These are phyloP conservation scores for Dendroctonus ponderosae DNA, from an alignment of 1,140 invertebrate species.

Conservation along the genomic window DNA sequence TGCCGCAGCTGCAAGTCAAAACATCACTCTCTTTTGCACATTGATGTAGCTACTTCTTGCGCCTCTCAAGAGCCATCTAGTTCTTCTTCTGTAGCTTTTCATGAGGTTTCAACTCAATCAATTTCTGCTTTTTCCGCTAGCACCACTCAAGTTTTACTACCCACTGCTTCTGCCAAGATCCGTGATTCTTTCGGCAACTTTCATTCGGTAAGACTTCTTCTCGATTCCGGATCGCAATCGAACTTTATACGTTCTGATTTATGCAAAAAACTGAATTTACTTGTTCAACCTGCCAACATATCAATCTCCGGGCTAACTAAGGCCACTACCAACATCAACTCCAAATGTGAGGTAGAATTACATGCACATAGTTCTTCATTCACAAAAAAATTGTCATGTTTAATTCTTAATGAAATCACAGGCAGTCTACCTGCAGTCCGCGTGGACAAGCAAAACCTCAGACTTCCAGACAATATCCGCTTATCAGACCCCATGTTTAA, in stretches of 20 bases:
- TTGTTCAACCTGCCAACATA: background rate
- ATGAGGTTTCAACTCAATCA: background rate
- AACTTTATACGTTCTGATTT: background rate
- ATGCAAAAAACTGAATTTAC: background rate
- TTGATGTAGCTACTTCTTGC: too few species aligned
- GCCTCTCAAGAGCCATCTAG: background rate
- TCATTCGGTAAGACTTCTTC: background rate
- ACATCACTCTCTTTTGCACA: background rate
- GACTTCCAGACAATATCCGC: conserved; percentile 6
- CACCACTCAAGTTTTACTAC: background rate
- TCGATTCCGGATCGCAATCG: background rate
- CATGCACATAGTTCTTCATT: background rate
- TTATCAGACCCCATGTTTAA: conserved; percentile 4
- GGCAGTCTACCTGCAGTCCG: background rate
- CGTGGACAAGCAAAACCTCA: background rate
- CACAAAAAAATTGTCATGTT: background rate
- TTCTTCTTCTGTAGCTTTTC: background rate
- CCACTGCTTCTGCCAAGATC: background rate
- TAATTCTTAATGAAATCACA: conserved; percentile 5
- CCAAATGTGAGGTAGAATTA: background rate
- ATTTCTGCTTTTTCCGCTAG: background rate
- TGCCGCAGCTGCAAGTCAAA: background rate
- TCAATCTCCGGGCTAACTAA: background rate
- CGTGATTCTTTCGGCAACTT: background rate
- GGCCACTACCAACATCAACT: background rate